phyloP scores from a whole-genome alignment of 2,888 invertebrate species.

The Vesta saturnalis region DNA sequence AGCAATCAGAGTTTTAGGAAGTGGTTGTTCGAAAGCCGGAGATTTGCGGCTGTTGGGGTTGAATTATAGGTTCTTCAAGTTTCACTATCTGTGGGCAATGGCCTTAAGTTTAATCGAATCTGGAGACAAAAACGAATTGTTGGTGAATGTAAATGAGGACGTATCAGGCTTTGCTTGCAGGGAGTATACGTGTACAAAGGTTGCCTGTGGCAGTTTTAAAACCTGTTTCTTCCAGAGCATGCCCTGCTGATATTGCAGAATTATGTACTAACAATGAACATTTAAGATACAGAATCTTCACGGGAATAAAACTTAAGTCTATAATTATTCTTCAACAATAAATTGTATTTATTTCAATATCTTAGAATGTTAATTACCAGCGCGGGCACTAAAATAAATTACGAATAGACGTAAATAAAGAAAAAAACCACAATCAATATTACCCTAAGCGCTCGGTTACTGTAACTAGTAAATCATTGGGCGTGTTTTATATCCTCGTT shows the following conservation, averaged over 20 bases:
- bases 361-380: slow-evolving; percentile 2
- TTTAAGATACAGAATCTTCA: slow-evolving; percentile 27
- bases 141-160: slow-evolving; percentile 52
- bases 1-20: slow-evolving; percentile 21
- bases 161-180: slow-evolving; percentile 41
- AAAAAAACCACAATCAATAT: slow-evolving; percentile 48
- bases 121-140: slow-evolving; percentile 53
- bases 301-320: slow-evolving; percentile 18
- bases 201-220: slow-evolving; percentile 44
- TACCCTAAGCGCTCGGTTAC: slow-evolving; percentile 45
- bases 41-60: slow-evolving; percentile 30
- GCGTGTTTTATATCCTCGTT: slow-evolving; percentile 52
- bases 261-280: slow-evolving; percentile 32
- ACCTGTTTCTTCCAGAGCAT: slow-evolving; percentile 44
- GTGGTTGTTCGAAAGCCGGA: slow-evolving; percentile 16
- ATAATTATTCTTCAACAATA: slow-evolving; percentile 12
- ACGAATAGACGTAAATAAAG: slow-evolving; percentile 40
- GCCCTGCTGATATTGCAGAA: slow-evolving; percentile 44
- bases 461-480: slow-evolving; percentile 45
- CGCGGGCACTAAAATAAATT: background rate
- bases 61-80: slow-evolving; percentile 42
- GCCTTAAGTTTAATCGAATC: slow-evolving; percentile 52
- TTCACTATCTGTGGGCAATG: slow-evolving; percentile 50
- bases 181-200: slow-evolving; percentile 46
- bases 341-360: background rate